Percentiles rank a stretch among this genome's conserved stretches.
These are phyloP conservation scores for Ryuthela nishihirai DNA, from an alignment of 2,888 invertebrate species.

Conservation along the genomic window DNA sequence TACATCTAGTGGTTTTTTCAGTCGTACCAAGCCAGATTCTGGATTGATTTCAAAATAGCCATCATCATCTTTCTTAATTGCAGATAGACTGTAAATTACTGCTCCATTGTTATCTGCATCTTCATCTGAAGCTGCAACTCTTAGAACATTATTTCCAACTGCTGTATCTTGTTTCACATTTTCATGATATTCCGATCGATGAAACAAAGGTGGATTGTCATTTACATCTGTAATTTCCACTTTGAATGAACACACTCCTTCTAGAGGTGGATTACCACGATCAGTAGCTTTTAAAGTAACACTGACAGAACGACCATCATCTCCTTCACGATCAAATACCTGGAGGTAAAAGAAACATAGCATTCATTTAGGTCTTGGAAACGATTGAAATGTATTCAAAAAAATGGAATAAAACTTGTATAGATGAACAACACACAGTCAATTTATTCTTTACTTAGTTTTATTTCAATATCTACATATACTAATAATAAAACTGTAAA, in stretches of 20 bases:
- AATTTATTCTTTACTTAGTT: no score
- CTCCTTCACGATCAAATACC: constrained; percentile 90
- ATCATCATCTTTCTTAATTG: constrained; percentile 80
- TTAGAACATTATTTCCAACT: constrained; percentile 86
- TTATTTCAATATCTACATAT: no score
- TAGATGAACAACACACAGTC: no score
- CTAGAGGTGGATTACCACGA: constrained; percentile 93
- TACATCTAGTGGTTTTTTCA: constrained; percentile 87
- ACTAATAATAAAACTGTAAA: no score
- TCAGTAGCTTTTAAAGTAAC: constrained; percentile 97
- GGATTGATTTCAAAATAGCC: constrained; percentile 96
- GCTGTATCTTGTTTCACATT: constrained; percentile 95
- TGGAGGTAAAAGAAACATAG: constrained; percentile 46
- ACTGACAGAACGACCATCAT: constrained; percentile 92
- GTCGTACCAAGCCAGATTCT: constrained; percentile 94
- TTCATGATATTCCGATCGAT: constrained; percentile 95
- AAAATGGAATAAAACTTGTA: no score
- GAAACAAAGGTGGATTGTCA: constrained; percentile 92
- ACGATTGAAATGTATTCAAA: no score
- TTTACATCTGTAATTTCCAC: constrained; percentile 97
- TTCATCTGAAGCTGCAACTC: constrained; percentile 94
- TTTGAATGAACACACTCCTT: constrained; percentile 97
- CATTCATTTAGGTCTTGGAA: no score
- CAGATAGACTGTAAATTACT: constrained; percentile 86
- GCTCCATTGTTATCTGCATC: constrained; percentile 96